Evolutionary conservation across 2,113 vertebrate species (phyloP).

Genomic region (Rhea americana): DNA sequence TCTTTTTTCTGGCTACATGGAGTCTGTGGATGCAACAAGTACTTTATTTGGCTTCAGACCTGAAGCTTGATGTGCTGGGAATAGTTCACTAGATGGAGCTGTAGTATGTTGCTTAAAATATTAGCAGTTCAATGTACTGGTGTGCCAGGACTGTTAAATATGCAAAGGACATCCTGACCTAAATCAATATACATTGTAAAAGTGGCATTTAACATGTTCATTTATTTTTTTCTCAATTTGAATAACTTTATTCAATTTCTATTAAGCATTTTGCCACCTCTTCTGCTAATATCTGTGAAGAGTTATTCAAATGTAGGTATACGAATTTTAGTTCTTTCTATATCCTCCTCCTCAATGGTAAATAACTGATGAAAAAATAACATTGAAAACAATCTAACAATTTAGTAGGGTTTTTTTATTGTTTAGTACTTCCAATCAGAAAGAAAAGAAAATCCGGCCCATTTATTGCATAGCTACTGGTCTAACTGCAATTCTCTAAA

Average conservation of each 20-base stretch:
- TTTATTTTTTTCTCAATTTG: background rate
- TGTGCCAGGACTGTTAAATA: background rate
- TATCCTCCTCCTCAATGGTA: background rate
- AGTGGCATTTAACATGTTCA: background rate
- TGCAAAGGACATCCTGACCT: background rate
- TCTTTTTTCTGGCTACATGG: no score
- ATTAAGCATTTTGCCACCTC: background rate
- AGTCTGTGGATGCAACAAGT: fast-evolving
- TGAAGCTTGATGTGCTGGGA: background rate
- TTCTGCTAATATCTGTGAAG: background rate
- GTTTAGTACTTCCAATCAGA: background rate
- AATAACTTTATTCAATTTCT: background rate
- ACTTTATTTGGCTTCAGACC: fast-evolving
- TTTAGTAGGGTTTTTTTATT: no score
- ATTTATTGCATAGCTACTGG: background rate
- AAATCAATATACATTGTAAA: background rate
- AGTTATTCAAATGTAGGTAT: background rate
- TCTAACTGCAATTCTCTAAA: background rate
- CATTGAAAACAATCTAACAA: background rate
- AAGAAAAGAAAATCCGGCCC: background rate
- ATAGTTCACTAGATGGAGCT: constrained; percentile 53
- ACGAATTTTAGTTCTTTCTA: background rate
- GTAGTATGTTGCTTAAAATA: background rate
- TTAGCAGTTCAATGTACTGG: no score
- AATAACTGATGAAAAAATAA: background rate